These are phyloP conservation scores for Drosophila prolongata DNA, from an alignment of 2,888 invertebrate genomes.

Conservation along the genomic window DNA sequence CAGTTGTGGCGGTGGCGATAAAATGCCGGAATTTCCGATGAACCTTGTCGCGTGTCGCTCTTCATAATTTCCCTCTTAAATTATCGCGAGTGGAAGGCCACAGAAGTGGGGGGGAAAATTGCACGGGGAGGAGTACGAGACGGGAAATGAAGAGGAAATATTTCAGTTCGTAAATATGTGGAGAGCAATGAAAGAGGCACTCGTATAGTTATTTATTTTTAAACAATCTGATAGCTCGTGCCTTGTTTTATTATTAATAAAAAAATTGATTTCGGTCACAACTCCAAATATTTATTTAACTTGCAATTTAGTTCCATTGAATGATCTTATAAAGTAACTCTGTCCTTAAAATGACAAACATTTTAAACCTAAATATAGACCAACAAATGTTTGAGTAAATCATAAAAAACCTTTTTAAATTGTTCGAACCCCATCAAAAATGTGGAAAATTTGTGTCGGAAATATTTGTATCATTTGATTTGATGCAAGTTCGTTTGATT, in stretches of 20 bases:
- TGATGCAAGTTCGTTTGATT: neutral
- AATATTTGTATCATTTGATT: neutral
- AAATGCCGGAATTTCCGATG: slow-evolving; percentile 33
- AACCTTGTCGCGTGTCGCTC: slow-evolving; percentile 42
- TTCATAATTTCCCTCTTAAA: slow-evolving; percentile 38
- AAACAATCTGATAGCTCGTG: neutral
- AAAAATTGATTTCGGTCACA: too few relatives aligned
- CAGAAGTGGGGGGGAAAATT: slow-evolving; percentile 2
- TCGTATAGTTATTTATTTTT: neutral
- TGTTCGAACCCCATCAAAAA: too few relatives aligned
- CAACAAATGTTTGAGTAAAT: too few relatives aligned
- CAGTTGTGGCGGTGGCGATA: slow-evolving; percentile 18
- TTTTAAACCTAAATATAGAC: too few relatives aligned
- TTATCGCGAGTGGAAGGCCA: slow-evolving; percentile 30
- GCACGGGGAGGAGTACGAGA: neutral
- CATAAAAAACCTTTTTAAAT: too few relatives aligned
- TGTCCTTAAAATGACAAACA: too few relatives aligned
- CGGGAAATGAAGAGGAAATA: slow-evolving; percentile 21
- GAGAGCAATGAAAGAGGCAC: neutral
- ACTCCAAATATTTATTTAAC: too few relatives aligned
- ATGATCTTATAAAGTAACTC: too few relatives aligned
- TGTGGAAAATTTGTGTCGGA: too few relatives aligned
- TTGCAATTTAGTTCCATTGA: too few relatives aligned
- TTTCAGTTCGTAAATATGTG: slow-evolving; percentile 7
- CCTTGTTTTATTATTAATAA: too few relatives aligned